Base-by-base conservation (phyloP, 2,888 invertebrate species). In the Megalurothrips usitatus region DNA sequence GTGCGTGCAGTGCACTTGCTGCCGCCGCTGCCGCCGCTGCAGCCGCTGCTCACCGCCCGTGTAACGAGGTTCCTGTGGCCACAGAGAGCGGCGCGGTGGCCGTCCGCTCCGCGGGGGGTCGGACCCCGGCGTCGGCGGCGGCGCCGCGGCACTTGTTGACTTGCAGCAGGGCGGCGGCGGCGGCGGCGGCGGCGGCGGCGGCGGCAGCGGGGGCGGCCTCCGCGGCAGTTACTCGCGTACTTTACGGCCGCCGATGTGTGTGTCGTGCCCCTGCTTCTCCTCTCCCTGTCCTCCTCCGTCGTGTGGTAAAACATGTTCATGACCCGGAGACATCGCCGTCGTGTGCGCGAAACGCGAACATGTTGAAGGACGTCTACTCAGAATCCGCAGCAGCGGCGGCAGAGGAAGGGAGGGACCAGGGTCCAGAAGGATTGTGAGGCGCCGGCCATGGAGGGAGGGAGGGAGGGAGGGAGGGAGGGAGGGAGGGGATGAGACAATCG, bases 401-500 rank as follows among this genome's bases (percentile, higher is more conserved):
- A n/a, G n/a, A n/a, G n/a, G n/a, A n/a, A n/a, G n/a, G n/a, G n/a
- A n/a, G n/a, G n/a, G n/a, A n/a, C n/a, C n/a, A 58, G 14, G 58
- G 58, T 26, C 26, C 6, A 26, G 23, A 23, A 26, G 23, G 68
- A 75, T n/a, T 26, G 68, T 11, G 11, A 12, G 26, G 6, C 34
- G 34, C 34, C 34, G 34, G 34, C 3, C 6, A 6, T 26, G 23
- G 68, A 26, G 10, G 68, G 26, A 26, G 10, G 9, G 68, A 26
- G 68, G 68, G 8, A n/a, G 68, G n/a, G 68, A 68, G n/a, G 68
- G 9, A 1, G 23, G 68, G 68, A 8, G n/a, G 2, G 52, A 12
- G 23, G 68, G 9, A 75, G 26, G 68, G 68, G 68, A 75, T 75
- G 68, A 75, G 68, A 75, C 68, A 75, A 75, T 75, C 68, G 68